phyloP scores from a whole-genome alignment of 2,888 invertebrate species.

The Amphipoea lucens region DNA sequence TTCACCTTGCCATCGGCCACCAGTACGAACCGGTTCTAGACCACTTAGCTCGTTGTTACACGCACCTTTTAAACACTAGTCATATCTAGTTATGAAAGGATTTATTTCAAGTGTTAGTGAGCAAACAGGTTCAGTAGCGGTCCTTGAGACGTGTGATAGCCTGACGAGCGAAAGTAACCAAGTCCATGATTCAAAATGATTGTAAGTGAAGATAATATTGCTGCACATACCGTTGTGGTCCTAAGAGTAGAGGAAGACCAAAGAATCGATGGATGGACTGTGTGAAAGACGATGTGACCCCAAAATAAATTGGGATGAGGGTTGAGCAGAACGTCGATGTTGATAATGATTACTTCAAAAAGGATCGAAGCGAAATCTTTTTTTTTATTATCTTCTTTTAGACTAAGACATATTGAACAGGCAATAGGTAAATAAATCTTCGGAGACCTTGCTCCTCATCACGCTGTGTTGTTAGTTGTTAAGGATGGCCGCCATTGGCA shows the following conservation, averaged over 20 bases:
- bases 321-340: background rate
- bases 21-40: conserved; percentile 14
- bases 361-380: background rate
- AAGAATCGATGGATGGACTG: background rate
- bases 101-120: conserved; percentile 23
- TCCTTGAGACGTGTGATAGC: background rate
- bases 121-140: background rate
- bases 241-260: background rate
- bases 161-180: background rate
- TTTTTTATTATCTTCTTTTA: too few species aligned
- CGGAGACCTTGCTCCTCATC: conserved; percentile 9
- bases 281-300: background rate
- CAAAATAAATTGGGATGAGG: background rate
- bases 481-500: conserved; percentile 38
- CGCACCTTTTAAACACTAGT: background rate
- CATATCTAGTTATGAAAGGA: conserved; percentile 16
- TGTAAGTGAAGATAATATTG: background rate
- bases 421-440: background rate
- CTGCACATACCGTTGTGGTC: background rate
- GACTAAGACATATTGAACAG: too few species aligned
- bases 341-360: background rate
- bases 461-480: conserved; percentile 13
- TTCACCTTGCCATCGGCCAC: conserved; percentile 20
- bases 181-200: background rate
- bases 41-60: conserved; percentile 28